These are phyloP conservation scores for Eristalis arbustorum DNA, from an alignment of 2,888 invertebrate genomes.

Conservation along the genomic window DNA sequence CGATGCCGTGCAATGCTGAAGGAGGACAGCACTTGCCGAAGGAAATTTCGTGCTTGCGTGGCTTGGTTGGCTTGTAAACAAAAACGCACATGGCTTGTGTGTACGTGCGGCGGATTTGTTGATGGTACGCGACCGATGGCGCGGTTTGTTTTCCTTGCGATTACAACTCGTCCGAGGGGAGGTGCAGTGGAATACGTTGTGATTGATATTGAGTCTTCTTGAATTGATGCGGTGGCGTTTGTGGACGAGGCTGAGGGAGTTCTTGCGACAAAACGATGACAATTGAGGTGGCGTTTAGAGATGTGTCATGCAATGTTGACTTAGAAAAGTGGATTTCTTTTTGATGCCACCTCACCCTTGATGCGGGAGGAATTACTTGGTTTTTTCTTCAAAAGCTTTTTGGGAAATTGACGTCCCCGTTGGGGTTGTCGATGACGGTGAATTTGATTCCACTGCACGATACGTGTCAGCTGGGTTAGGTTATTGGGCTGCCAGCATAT, in stretches of 20 bases:
- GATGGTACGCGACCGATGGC: background rate
- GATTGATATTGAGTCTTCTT: background rate
- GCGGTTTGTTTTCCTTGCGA: background rate
- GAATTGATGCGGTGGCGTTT: background rate
- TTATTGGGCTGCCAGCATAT: too few species aligned
- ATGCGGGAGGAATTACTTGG: too few species aligned
- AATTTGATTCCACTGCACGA: too few species aligned
- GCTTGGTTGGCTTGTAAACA: constrained; percentile 57
- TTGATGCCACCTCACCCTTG: too few species aligned
- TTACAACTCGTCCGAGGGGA: background rate
- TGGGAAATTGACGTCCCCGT: too few species aligned
- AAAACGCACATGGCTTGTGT: constrained; percentile 54
- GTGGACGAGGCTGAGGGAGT: background rate
- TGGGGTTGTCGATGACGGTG: too few species aligned
- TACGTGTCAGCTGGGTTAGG: too few species aligned
- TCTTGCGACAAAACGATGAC: too few species aligned
- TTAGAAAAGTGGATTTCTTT: too few species aligned
- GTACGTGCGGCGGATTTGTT: background rate
- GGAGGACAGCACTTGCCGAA: background rate
- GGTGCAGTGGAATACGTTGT: background rate
- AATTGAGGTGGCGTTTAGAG: too few species aligned
- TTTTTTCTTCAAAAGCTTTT: too few species aligned
- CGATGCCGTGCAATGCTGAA: constrained; percentile 1
- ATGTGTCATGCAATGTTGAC: background rate
- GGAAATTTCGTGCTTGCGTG: background rate